Evolutionary conservation across 30 jellyfish, hydroid and myxozoan species (phyloP).

Genomic region (Turritopsis dohrnii): DNA sequence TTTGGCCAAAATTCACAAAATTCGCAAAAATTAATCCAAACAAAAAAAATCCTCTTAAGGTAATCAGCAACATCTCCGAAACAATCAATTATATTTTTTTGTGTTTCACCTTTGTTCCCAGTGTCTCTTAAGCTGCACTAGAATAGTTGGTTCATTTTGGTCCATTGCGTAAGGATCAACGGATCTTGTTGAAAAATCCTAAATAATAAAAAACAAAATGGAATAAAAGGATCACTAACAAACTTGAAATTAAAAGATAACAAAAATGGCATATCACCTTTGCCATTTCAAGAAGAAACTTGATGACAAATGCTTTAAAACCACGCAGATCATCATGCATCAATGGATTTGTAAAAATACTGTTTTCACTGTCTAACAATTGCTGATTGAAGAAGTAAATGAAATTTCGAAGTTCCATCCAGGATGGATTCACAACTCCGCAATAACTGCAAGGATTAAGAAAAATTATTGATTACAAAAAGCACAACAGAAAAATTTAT

Average conservation of each 20-base stretch:
- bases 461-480: neutral
- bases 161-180: constrained; percentile 17
- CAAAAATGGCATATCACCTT: constrained; percentile 28
- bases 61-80: too few species aligned
- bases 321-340: constrained; percentile 52
- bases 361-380: constrained; percentile 47
- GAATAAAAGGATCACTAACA: too few species aligned
- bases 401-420: constrained; percentile 61
- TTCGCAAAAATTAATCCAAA: too few species aligned
- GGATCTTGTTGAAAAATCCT: constrained; percentile 70
- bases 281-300: constrained; percentile 52
- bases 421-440: constrained; percentile 53
- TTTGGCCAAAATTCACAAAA: too few species aligned
- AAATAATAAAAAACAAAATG: neutral
- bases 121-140: constrained; percentile 33
- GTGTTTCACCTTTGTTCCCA: constrained; percentile 53
- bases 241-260: constrained; percentile 11
- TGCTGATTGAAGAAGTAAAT: constrained; percentile 52
- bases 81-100: too few species aligned
- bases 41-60: too few species aligned
- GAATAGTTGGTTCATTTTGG: constrained; percentile 5
- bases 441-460: constrained; percentile 32
- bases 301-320: constrained; percentile 55
- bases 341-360: constrained; percentile 29
- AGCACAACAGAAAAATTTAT: neutral